These are phyloP conservation scores for Tragelaphus eurycerus DNA, from an alignment of 2,797 vertebrate genomes.

Conservation along the genomic window DNA sequence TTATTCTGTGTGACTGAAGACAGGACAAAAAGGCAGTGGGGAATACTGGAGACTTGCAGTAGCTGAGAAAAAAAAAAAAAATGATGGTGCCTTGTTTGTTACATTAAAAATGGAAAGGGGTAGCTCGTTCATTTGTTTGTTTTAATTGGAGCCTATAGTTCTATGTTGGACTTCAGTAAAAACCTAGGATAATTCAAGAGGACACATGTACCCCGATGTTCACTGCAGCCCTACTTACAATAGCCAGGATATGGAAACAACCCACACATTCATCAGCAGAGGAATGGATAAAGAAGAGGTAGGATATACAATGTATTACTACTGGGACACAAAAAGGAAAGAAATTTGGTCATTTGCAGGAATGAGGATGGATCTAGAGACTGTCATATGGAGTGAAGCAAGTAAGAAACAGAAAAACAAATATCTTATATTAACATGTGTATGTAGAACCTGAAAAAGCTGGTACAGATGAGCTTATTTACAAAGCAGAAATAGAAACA, in stretches of 20 bases:
- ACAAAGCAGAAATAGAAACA: not conserved
- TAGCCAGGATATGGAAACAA: not conserved
- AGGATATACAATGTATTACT: not conserved
- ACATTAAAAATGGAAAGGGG: not conserved
- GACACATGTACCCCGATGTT: not conserved
- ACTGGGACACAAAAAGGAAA: not conserved
- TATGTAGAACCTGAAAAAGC: not conserved
- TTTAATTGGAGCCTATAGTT: not conserved
- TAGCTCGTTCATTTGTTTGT: not conserved
- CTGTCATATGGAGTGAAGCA: not conserved
- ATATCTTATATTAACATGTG: fast-evolving
- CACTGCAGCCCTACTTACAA: not conserved
- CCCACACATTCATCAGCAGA: not conserved
- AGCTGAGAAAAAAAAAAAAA: not conserved
- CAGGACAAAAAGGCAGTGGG: not conserved
- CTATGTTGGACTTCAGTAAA: not conserved
- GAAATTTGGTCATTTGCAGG: not conserved
- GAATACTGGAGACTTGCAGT: not conserved
- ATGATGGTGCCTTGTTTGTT: not conserved
- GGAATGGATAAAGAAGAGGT: not conserved
- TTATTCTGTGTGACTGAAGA: not conserved
- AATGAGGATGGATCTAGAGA: not conserved
- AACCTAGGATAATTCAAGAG: not conserved
- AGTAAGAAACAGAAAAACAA: not conserved
- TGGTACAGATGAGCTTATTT: not conserved